Conservation (phyloP, 2,888 invertebrate species). For the Resseliella maxima region DNA sequence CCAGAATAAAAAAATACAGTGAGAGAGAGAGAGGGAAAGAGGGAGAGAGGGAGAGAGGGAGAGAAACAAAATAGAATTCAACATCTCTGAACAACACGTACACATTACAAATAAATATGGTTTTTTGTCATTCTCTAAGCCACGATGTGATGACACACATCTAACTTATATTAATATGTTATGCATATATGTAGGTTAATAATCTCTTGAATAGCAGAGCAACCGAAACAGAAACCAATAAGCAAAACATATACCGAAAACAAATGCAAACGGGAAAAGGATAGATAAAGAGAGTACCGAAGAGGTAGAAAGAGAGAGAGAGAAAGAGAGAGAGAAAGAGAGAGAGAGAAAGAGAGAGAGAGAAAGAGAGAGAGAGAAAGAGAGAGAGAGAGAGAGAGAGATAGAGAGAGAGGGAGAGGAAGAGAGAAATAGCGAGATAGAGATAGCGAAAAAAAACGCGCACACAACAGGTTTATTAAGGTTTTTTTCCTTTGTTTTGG, state of each 20-base stretch:
- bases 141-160: neutral
- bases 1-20: neutral
- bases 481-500: neutral
- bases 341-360: neutral
- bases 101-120: constrained; percentile 10
- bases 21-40: no score
- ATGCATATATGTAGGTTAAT: neutral
- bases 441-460: neutral
- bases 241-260: no score
- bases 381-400: no score
- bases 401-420: no score
- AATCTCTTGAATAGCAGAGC: neutral
- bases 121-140: neutral
- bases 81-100: neutral
- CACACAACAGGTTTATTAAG: neutral
- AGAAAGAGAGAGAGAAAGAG: no score
- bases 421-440: neutral
- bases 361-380: neutral
- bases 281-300: no score
- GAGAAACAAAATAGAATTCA: no score
- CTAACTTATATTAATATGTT: constrained; percentile 4
- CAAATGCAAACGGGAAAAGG: no score
- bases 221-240: no score
- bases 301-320: no score
- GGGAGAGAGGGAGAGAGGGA: no score